Evolutionary conservation across 2,888 invertebrate genomes (phyloP), one percentile per base, ranked within the genome.

Genomic region (Oscheius sp.): DNA sequence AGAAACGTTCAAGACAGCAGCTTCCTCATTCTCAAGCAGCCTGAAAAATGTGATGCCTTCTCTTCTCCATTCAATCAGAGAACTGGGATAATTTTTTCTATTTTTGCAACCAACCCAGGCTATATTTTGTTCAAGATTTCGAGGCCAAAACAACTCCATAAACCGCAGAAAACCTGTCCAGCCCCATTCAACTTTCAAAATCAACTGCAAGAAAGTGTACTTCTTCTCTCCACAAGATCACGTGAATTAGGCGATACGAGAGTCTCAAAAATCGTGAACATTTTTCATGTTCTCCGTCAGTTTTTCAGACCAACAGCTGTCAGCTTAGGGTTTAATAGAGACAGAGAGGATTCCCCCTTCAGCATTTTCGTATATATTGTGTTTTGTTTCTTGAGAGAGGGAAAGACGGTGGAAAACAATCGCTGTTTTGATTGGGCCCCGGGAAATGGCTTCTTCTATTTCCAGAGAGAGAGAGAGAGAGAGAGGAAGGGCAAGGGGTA

Each of bases 1-100:
- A n/a, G 85, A 85, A 46, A 85, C 82, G 50, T 83, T 81, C 48
- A 85, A 71, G 52, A 85, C 75, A 17, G 82, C 76, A 15, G 74
- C 71, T 58, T 85, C 85, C n/a, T 74, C 76, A 20, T 73, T 72
- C 31, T 75, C 80, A 45, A 85, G 77, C 71, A 79, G 69, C 72
- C 84, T 84, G 74, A 10, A 79, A 75, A 15, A 23, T 17, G 12
- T 48, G 4, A 10, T 37, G 8, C 37, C 37, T 15, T 37, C 37
- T 10, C 12, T 34, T 6, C 37, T 12, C 12, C 37, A 34, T 34
- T 10, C 37, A 12, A 12, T 34, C 12, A 34, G 12, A 34, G 12
- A 34, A 10, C 12, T 34, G 37, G 37, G 37, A 10, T 34, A 34
- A 6, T 34, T 6, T 42, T 17, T 3, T 12, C 42, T 42, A 17